Conservation (phyloP, 2,797 vertebrate genomes). For the Sparus aurata region DNA sequence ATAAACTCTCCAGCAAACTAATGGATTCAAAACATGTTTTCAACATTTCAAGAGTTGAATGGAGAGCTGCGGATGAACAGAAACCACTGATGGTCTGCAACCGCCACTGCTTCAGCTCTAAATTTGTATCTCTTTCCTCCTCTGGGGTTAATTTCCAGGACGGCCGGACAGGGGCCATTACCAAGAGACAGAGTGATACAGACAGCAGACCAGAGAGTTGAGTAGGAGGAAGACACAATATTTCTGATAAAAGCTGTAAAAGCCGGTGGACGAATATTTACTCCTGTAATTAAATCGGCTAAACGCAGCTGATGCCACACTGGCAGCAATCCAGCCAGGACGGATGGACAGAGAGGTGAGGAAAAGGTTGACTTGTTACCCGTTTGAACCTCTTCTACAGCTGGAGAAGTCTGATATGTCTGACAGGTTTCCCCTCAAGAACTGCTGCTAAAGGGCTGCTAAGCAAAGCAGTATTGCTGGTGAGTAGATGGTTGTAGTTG, state of each 20-base stretch:
- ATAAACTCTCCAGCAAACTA: slow-evolving; percentile 7
- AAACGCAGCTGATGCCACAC: neutral
- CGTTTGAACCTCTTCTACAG: neutral
- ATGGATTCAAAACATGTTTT: neutral
- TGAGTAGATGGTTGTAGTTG: neutral
- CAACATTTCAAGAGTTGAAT: slow-evolving; percentile 4
- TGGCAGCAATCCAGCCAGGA: neutral
- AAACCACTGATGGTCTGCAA: slow-evolving; percentile 3
- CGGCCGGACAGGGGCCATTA: slow-evolving; percentile 37
- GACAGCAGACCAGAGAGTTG: slow-evolving; percentile 6
- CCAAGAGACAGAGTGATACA: slow-evolving; percentile 30
- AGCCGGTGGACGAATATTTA: neutral
- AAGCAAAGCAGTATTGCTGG: neutral
- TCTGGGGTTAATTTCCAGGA: slow-evolving; percentile 37
- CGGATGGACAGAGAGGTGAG: neutral
- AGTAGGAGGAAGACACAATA: neutral
- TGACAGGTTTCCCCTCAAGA: neutral
- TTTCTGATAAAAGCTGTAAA: slow-evolving; percentile 3
- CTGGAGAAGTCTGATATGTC: neutral
- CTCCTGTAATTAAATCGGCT: neutral
- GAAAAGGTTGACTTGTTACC: neutral
- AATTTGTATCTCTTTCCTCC: slow-evolving; percentile 11
- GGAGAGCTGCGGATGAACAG: slow-evolving; percentile 7
- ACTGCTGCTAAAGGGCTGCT: neutral
- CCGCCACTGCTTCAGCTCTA: neutral